These are phyloP conservation scores for Ginglymostoma cirratum DNA, from an alignment of 2,113 vertebrate species.

Conservation along the genomic window DNA sequence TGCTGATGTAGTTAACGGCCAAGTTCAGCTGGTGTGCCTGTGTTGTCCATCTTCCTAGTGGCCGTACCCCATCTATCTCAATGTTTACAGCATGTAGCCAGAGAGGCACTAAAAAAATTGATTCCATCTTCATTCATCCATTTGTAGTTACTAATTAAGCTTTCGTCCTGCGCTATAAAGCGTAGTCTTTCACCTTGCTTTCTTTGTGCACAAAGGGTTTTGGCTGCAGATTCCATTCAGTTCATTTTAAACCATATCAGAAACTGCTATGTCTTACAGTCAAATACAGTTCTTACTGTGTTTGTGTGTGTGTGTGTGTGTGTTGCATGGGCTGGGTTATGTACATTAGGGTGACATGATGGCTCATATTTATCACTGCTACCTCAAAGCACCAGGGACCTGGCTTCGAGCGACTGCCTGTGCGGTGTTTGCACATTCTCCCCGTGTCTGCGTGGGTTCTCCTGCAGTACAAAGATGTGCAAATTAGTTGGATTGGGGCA, in stretches of 20 bases:
- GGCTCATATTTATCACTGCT: too few relatives aligned
- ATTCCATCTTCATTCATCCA: neutral
- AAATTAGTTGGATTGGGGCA: too few relatives aligned
- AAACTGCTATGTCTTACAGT: neutral
- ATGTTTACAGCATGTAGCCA: neutral
- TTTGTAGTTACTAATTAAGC: neutral
- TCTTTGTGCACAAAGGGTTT: neutral
- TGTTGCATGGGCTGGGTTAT: too few relatives aligned
- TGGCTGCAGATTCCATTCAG: neutral
- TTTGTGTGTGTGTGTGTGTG: too few relatives aligned
- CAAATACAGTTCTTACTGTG: too few relatives aligned
- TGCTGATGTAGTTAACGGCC: neutral
- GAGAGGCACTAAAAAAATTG: neutral
- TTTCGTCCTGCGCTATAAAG: neutral
- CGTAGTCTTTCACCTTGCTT: neutral
- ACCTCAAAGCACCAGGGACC: too few relatives aligned
- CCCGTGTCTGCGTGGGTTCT: too few relatives aligned
- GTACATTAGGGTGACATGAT: too few relatives aligned
- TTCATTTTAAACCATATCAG: neutral
- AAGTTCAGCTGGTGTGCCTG: neutral
- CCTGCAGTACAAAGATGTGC: too few relatives aligned
- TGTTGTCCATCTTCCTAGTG: neutral
- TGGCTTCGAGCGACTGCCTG: too few relatives aligned
- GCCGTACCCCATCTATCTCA: neutral
- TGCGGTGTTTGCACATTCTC: too few relatives aligned